phyloP scores from a whole-genome alignment of 2,113 vertebrate species.

The Origma solitaria region DNA sequence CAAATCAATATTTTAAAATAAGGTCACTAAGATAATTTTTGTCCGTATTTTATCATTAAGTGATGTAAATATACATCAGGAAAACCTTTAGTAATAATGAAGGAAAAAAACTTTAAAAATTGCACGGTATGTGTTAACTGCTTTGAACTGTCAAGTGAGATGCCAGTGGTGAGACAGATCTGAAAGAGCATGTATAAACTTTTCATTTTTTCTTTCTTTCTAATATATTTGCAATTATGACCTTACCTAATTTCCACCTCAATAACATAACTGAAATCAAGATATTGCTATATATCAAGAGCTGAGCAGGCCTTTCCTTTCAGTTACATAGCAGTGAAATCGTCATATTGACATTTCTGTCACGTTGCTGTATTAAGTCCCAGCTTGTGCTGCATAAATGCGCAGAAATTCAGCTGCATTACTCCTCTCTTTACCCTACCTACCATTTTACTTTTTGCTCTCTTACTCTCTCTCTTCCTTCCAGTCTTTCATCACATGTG shows the following conservation, averaged over 20 bases:
- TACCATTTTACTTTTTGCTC: not conserved
- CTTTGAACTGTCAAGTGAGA: not conserved
- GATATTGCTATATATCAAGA: not conserved
- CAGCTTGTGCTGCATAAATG: conserved; percentile 6
- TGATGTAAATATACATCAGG: not conserved
- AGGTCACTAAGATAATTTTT: not conserved
- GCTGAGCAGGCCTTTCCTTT: not conserved
- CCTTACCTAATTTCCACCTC: not conserved
- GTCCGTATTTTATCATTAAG: not conserved
- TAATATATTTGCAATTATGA: not conserved
- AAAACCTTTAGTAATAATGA: not conserved
- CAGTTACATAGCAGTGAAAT: not conserved
- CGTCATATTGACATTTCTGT: conserved; percentile 42
- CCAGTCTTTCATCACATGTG: not conserved
- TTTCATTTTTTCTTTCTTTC: not conserved
- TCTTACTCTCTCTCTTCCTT: not conserved
- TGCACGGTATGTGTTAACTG: not conserved
- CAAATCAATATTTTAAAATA: not conserved
- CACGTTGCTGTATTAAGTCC: not conserved
- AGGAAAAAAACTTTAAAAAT: not conserved
- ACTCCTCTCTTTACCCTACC: not conserved
- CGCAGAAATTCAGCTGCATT: conserved; percentile 27
- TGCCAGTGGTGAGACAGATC: not conserved
- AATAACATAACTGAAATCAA: not conserved
- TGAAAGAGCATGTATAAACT: not conserved